Evolutionary conservation across 2,113 vertebrate species (phyloP), one percentile per base, ranked within the genome.

Genomic region (Ciconia boyciana): DNA sequence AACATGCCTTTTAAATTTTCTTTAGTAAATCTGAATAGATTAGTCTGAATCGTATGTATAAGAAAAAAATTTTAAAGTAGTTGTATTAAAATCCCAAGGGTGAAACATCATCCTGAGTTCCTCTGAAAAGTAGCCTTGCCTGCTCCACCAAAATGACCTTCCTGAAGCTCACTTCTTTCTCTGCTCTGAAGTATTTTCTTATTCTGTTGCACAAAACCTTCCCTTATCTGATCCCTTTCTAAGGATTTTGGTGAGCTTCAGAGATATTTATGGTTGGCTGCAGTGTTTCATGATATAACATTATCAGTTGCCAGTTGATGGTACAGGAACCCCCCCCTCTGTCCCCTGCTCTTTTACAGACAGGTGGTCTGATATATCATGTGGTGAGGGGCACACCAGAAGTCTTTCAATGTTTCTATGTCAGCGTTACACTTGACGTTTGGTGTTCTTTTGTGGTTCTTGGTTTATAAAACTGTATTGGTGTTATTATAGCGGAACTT

Each of bases 301-400:
- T 34, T 57, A 61, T 43, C 2, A 1, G 15, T 44, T 89, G n/a
- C 20, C 43, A 31, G 5, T 15, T 83, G 49, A 52, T 65, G 28
- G 49, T 21, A 60, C 11, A 26, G 54, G 71, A 60, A 64, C 9
- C 2, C 6, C 1, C 5, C 0, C 13, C 3, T 9, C 5, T 8
- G 9, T 72, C 9, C 11, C 55, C 26, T 6, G 5, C 13, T 70
- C 32, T 74, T 83, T 54, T 39, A 29, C 34, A 90, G 29, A 26
- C 7, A 46, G 20, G 18, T 65, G 25, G 7, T 58, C 34, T 58
- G 51, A 21, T 44, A n/a, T 1, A 15, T 22, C 7, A 25, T 39
- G 36, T 75, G 36, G 16, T 36, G 20, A 75, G 21, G 4, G 32
- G 22, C 21, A 51, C 0, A 0, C 10, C 6, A 24, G 5, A 77